These are phyloP conservation scores for Eubasilissa regina DNA, from an alignment of 1,140 invertebrate genomes.

Conservation along the genomic window DNA sequence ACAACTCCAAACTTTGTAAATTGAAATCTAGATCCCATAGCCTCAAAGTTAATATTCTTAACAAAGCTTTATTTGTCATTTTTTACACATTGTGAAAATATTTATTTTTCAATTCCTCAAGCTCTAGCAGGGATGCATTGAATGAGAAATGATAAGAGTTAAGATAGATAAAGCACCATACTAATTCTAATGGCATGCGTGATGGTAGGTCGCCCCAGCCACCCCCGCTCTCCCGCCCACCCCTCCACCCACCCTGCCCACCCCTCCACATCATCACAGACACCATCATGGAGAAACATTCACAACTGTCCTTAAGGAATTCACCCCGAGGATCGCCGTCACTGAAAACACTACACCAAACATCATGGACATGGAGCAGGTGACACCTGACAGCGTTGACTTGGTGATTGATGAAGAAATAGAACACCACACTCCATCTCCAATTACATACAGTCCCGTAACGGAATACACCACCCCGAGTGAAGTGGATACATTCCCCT, in stretches of 20 bases:
- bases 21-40: too few species aligned
- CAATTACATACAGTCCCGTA: slow-evolving; percentile 12
- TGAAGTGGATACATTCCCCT: background rate
- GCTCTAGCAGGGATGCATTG: slow-evolving; percentile 52
- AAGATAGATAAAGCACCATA: slow-evolving; percentile 45
- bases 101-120: too few species aligned
- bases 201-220: slow-evolving; percentile 64
- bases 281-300: slow-evolving; percentile 66
- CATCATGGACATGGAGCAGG: too few species aligned
- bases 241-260: slow-evolving; percentile 55
- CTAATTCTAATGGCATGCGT: slow-evolving; percentile 61
- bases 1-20: too few species aligned
- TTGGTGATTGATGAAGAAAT: slow-evolving; percentile 17
- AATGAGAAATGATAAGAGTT: slow-evolving; percentile 37
- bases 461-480: background rate
- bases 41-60: too few species aligned
- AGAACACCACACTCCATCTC: slow-evolving; percentile 27
- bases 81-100: too few species aligned
- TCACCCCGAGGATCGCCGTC: slow-evolving; percentile 52
- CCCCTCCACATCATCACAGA: slow-evolving; percentile 65
- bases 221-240: slow-evolving; percentile 41
- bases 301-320: slow-evolving; percentile 36
- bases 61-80: too few species aligned
- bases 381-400: background rate
- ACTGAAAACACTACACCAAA: slow-evolving; percentile 36